phyloP scores from a whole-genome alignment of 1,140 invertebrate genomes.

The Cepaea nemoralis region DNA sequence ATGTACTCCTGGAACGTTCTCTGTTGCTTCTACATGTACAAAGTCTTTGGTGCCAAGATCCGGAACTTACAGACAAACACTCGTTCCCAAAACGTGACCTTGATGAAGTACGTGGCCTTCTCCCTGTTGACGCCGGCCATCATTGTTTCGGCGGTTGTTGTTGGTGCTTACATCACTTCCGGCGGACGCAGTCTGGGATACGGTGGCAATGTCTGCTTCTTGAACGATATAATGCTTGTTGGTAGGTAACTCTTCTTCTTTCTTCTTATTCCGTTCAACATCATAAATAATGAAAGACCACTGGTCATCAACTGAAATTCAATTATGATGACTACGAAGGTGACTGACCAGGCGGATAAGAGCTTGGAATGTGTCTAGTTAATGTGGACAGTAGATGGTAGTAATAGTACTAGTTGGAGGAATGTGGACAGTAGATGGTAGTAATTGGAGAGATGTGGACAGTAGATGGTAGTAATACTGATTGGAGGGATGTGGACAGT shows the following conservation, averaged over 20 bases:
- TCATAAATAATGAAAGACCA: too few relatives aligned
- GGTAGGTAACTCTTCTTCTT: neutral
- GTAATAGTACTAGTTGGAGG: too few relatives aligned
- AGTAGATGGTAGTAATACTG: too few relatives aligned
- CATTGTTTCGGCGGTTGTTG: neutral
- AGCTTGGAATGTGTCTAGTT: too few relatives aligned
- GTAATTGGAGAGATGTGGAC: too few relatives aligned
- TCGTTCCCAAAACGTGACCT: neutral
- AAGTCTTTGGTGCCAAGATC: conserved; percentile 21
- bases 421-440: too few relatives aligned
- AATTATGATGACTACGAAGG: too few relatives aligned
- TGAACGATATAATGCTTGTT: neutral
- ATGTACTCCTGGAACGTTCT: conserved; percentile 26
- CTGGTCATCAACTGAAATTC: too few relatives aligned
- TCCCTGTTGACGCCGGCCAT: neutral
- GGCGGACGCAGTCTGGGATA: neutral
- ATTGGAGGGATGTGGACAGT: too few relatives aligned
- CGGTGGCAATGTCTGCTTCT: neutral
- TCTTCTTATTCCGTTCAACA: too few relatives aligned
- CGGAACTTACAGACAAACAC: neutral
- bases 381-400: too few relatives aligned
- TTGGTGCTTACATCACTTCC: neutral
- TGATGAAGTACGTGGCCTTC: neutral
- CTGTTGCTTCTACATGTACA: conserved; percentile 32
- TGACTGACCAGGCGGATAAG: too few relatives aligned